These are phyloP conservation scores for Chaitophorus viminalis DNA, from an alignment of 2,888 invertebrate genomes.

Conservation along the genomic window DNA sequence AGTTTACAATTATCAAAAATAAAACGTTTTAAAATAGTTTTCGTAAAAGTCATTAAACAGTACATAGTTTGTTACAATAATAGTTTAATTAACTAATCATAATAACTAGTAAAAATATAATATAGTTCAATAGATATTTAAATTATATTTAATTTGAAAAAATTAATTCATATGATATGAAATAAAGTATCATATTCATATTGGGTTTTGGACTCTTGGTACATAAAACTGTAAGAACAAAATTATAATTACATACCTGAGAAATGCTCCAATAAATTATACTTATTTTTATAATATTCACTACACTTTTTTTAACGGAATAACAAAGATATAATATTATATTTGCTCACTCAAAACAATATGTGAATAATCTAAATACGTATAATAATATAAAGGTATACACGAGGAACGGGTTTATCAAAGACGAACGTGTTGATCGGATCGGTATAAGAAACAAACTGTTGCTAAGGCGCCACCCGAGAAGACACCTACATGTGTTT, in stretches of 20 bases:
- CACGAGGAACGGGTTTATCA: conserved; percentile 40
- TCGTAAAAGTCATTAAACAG: no score
- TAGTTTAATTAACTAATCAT: no score
- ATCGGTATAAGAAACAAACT: conserved; percentile 59
- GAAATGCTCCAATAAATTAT: neutral
- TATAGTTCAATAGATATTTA: no score
- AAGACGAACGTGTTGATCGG: conserved; percentile 58
- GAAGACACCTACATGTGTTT: conserved; percentile 61
- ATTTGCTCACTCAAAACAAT: conserved; percentile 2
- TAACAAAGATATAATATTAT: neutral
- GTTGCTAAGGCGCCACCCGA: conserved; percentile 57
- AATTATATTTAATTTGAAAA: neutral
- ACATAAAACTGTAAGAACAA: neutral
- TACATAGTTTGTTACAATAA: no score
- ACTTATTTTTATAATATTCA: neutral
- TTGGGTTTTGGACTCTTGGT: neutral
- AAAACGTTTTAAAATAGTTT: neutral
- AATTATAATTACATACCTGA: conserved; percentile 33
- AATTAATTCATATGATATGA: neutral
- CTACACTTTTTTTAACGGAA: conserved; percentile 20
- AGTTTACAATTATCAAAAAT: neutral
- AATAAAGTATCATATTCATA: neutral
- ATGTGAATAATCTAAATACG: neutral
- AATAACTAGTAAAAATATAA: no score
- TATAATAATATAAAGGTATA: neutral